Evolutionary conservation across 2,113 vertebrate genomes (phyloP).

Genomic region (Riparia riparia): DNA sequence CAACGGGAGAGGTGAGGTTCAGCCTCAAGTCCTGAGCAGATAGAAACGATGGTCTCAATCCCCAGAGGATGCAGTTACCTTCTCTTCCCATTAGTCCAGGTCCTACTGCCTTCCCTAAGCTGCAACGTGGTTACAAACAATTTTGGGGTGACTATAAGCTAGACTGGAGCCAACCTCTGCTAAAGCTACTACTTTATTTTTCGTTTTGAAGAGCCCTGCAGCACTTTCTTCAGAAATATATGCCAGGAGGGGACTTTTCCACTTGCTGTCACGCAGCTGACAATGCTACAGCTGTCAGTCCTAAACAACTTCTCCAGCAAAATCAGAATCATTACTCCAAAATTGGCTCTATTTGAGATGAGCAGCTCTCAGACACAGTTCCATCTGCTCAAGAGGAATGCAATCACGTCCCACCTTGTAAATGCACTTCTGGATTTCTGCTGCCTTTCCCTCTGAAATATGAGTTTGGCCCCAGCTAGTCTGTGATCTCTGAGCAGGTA

Average conservation of each 20-base stretch:
- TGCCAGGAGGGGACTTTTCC: background rate
- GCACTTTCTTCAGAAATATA: background rate
- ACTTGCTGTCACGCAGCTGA: background rate
- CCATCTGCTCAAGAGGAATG: background rate
- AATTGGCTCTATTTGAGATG: background rate
- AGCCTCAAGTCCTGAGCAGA: background rate
- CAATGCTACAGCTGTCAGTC: background rate
- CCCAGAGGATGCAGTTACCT: background rate
- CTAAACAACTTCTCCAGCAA: background rate
- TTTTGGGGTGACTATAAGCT: background rate
- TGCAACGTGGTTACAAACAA: background rate
- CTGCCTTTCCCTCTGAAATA: background rate
- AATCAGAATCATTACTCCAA: background rate
- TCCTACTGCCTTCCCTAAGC: background rate
- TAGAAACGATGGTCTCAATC: fast-evolving
- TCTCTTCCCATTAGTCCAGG: background rate
- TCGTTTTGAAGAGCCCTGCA: background rate
- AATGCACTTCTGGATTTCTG: background rate
- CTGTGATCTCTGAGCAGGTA: background rate
- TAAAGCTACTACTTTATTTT: background rate
- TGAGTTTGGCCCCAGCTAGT: background rate
- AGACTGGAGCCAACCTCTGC: background rate
- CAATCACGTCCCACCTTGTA: background rate
- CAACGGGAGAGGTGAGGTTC: background rate
- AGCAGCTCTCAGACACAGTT: background rate